Evolutionary conservation across 2,797 vertebrate genomes (phyloP).

Genomic region (Buceros bicornis): DNA sequence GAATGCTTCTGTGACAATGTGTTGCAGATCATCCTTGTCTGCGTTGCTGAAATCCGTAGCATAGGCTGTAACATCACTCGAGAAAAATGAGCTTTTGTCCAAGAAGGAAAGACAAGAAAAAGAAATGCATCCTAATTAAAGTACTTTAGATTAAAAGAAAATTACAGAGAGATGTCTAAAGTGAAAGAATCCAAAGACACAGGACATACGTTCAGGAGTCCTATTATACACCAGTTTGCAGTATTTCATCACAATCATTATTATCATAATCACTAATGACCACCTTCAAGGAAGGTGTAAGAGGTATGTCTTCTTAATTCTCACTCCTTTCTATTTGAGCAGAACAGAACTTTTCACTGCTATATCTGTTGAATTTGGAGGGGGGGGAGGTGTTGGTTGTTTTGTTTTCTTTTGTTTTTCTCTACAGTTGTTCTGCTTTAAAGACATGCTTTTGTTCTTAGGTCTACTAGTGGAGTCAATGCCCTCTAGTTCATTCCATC

Average conservation of each 20-base stretch:
- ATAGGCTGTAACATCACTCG: background rate
- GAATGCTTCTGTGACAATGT: background rate
- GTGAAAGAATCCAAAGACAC: background rate
- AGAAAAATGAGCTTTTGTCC: background rate
- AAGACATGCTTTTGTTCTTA: background rate
- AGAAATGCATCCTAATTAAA: background rate
- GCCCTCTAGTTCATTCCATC: background rate
- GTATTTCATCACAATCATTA: background rate
- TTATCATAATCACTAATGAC: background rate
- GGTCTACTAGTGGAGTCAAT: background rate
- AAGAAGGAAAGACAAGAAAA: background rate
- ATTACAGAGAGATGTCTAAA: background rate
- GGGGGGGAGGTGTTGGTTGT: no score
- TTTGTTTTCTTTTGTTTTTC: no score
- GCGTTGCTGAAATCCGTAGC: background rate
- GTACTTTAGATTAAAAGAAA: background rate
- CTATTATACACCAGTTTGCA: rapidly evolving
- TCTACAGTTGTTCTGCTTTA: background rate
- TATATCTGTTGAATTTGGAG: background rate
- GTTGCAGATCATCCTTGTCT: background rate
- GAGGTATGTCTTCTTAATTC: background rate
- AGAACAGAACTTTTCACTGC: background rate
- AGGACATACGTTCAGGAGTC: rapidly evolving
- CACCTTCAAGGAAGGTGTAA: background rate
- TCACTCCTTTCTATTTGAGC: background rate